These are phyloP conservation scores for Polyergus mexicanus DNA, from an alignment of 1,140 invertebrate genomes.

Conservation along the genomic window DNA sequence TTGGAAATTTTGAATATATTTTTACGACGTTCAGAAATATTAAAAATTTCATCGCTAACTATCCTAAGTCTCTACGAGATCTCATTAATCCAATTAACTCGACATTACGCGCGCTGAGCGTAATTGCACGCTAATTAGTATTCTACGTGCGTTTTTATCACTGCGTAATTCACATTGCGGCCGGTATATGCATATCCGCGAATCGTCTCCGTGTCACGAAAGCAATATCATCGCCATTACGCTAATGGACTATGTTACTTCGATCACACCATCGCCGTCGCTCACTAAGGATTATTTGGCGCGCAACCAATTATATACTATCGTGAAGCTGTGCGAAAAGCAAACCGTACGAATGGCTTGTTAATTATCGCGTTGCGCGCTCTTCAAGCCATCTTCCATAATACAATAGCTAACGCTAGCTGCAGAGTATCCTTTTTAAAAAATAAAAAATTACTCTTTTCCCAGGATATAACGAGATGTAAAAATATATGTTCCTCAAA, in stretches of 20 bases:
- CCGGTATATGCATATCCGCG: not conserved
- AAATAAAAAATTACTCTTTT: not conserved
- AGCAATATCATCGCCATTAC: constrained; percentile 71
- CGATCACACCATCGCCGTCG: constrained; percentile 25
- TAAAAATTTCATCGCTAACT: not conserved
- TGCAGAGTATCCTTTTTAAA: not conserved
- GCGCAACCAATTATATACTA: constrained; percentile 36
- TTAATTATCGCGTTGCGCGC: constrained; percentile 40
- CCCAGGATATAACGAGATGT: constrained; percentile 2
- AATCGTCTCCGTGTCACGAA: constrained; percentile 42
- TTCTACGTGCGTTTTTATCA: constrained; percentile 64
- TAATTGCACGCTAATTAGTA: constrained; percentile 73
- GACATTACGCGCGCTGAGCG: constrained; percentile 56
- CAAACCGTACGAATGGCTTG: constrained; percentile 19
- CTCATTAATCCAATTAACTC: constrained; percentile 79
- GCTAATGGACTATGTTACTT: constrained; percentile 62
- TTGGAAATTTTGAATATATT: not conserved
- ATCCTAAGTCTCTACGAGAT: constrained; percentile 15
- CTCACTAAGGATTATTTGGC: constrained; percentile 62
- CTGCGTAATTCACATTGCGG: constrained; percentile 10
- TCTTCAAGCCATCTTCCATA: not conserved
- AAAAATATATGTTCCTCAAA: not conserved
- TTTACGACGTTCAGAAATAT: not conserved
- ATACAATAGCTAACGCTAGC: not conserved
- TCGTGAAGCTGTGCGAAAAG: constrained; percentile 20